phyloP scores from a whole-genome alignment of 2,888 invertebrate genomes.

The Bembecia ichneumoniformis region DNA sequence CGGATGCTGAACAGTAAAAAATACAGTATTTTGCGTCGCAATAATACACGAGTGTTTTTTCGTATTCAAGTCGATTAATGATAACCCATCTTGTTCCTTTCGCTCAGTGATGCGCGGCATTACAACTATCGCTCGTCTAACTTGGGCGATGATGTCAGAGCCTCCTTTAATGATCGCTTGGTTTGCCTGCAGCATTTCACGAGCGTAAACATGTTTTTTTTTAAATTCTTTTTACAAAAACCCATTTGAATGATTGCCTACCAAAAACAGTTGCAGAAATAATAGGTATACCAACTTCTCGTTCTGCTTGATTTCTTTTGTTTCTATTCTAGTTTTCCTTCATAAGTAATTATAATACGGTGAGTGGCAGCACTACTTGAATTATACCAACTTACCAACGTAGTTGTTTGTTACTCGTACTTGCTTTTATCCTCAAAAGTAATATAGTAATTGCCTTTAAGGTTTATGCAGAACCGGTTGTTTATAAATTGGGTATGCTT shows the following conservation, averaged over 20 bases:
- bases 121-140: conserved; percentile 54
- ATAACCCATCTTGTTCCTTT: conserved; percentile 55
- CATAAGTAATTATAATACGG: too few relatives aligned
- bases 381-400: too few relatives aligned
- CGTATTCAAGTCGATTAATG: conserved; percentile 45
- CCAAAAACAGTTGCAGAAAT: too few relatives aligned
- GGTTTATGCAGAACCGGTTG: conserved; percentile 31
- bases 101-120: conserved; percentile 36
- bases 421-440: too few relatives aligned
- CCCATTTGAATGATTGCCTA: not conserved
- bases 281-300: too few relatives aligned
- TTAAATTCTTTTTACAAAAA: conserved; percentile 14
- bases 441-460: too few relatives aligned
- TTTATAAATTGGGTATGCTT: conserved; percentile 51
- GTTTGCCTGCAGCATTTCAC: conserved; percentile 46
- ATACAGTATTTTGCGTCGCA: not conserved
- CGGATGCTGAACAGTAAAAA: too few relatives aligned
- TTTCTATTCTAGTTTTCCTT: too few relatives aligned
- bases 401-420: too few relatives aligned
- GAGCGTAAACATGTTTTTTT: conserved; percentile 38
- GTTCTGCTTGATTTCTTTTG: too few relatives aligned
- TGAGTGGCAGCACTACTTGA: too few relatives aligned
- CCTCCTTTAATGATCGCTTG: conserved; percentile 46
- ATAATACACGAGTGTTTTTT: conserved; percentile 35
- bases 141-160: conserved; percentile 66